phyloP scores from a whole-genome alignment of 2,888 invertebrate genomes.

The Nymphalis urticae region DNA sequence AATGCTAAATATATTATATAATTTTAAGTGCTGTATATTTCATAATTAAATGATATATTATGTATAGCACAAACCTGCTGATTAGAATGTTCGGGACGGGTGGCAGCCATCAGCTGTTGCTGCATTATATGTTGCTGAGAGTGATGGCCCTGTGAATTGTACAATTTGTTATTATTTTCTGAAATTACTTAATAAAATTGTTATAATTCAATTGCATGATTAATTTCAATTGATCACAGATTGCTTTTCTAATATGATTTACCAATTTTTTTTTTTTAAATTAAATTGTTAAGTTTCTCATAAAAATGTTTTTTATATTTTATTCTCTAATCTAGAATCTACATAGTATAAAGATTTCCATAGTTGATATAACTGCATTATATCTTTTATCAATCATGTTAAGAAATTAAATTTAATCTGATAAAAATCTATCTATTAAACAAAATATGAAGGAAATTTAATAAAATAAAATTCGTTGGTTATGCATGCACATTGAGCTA shows the following conservation, averaged over 20 bases:
- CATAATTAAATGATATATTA: not conserved
- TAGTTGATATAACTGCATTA: too few relatives aligned
- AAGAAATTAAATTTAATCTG: not conserved
- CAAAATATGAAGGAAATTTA: conserved; percentile 5
- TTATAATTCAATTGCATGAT: not conserved
- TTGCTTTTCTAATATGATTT: too few relatives aligned
- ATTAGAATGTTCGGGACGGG: conserved; percentile 68
- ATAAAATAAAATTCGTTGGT: conserved; percentile 11
- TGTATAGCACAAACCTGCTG: conserved; percentile 61
- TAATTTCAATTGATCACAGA: too few relatives aligned
- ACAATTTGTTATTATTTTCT: conserved; percentile 22
- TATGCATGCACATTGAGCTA: conserved; percentile 20
- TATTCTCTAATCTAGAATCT: too few relatives aligned
- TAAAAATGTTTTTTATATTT: too few relatives aligned
- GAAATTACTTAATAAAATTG: not conserved
- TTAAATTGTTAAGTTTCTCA: too few relatives aligned
- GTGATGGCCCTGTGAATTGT: conserved; percentile 65
- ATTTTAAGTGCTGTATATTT: too few relatives aligned
- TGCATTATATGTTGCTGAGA: conserved; percentile 80
- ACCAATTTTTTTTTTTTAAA: too few relatives aligned
- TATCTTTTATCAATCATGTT: not conserved
- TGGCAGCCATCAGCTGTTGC: conserved; percentile 73
- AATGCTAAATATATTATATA: too few relatives aligned
- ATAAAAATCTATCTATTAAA: not conserved
- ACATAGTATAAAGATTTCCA: too few relatives aligned